phyloP scores from a whole-genome alignment of 2,797 vertebrate species.

The Oceanodroma leucorhoa region DNA sequence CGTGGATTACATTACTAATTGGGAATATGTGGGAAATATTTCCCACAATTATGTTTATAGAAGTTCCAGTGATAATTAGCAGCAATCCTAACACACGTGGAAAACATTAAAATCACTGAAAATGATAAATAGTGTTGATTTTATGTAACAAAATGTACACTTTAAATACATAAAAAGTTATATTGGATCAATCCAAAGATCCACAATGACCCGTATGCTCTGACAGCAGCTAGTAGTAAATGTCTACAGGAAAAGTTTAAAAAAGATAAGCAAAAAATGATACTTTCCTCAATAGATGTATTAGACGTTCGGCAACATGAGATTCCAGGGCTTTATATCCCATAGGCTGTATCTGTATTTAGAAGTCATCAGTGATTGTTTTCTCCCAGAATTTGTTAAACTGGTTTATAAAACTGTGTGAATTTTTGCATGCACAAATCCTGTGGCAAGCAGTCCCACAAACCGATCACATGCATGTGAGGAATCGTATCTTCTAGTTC shows the following conservation, averaged over 20 bases:
- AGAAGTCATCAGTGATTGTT: not conserved
- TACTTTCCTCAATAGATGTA: not conserved
- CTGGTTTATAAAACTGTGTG: not conserved
- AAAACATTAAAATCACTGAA: conserved; percentile 40
- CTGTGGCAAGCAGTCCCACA: not conserved
- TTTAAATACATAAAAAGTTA: not conserved
- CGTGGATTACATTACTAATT: conserved; percentile 64
- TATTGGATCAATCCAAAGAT: not conserved
- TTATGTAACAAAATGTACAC: not conserved
- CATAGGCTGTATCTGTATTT: not conserved
- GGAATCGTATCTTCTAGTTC: not conserved
- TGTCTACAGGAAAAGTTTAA: not conserved
- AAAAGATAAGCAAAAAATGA: not conserved
- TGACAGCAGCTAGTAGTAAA: not conserved
- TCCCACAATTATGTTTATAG: conserved; percentile 58
- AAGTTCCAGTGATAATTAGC: conserved; percentile 30
- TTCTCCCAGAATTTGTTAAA: not conserved
- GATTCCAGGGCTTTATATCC: not conserved
- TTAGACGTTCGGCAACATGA: not conserved
- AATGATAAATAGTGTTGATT: conserved; percentile 16
- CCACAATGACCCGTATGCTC: fast-evolving
- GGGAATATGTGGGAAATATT: conserved; percentile 59
- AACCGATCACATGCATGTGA: fast-evolving
- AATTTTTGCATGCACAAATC: not conserved
- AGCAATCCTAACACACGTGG: conserved; percentile 19